Evolutionary conservation across 1,140 invertebrate species (phyloP).

Genomic region (Procambarus clarkii): DNA sequence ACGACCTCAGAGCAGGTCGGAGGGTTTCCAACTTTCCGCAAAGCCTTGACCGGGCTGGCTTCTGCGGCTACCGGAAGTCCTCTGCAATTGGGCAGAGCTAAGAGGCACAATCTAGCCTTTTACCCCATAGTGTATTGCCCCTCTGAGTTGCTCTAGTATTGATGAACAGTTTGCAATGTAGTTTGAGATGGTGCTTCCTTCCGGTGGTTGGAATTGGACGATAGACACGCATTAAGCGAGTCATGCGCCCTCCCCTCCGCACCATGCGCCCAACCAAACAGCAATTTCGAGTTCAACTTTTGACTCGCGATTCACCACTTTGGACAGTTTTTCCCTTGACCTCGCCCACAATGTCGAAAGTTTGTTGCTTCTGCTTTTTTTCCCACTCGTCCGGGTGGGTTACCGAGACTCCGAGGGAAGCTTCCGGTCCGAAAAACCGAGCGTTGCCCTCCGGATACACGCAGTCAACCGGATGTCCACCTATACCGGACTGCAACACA

Average conservation of each 20-base stretch:
- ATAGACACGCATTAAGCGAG: not conserved
- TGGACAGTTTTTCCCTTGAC: conserved; percentile 65
- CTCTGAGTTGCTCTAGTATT: not conserved
- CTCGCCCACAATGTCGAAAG: conserved; percentile 66
- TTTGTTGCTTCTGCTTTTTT: conserved; percentile 62
- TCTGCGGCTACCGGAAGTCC: conserved; percentile 57
- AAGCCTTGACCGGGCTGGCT: conserved; percentile 59
- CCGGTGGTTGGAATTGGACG: not conserved
- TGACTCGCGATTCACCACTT: conserved; percentile 62
- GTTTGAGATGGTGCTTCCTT: not conserved
- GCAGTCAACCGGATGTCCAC: not conserved
- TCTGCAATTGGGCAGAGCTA: conserved; percentile 3
- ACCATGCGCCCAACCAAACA: conserved; percentile 5
- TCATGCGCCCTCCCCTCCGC: not conserved
- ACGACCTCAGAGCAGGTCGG: conserved; percentile 52
- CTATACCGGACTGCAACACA: no score
- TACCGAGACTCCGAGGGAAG: conserved; percentile 24
- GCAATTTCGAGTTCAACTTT: conserved; percentile 54
- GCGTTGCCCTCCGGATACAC: not conserved
- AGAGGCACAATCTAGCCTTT: not conserved
- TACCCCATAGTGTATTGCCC: not conserved
- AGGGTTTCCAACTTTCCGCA: conserved; percentile 68
- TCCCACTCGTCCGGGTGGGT: conserved; percentile 46
- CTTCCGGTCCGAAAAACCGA: conserved; percentile 42
- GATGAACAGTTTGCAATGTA: conserved; percentile 1